A percentile compares a stretch with the other conserved stretches of the same genome.
Evolutionary conservation across 1,140 invertebrate species (phyloP).

Genomic region (Pemphigus obesinymphae): DNA sequence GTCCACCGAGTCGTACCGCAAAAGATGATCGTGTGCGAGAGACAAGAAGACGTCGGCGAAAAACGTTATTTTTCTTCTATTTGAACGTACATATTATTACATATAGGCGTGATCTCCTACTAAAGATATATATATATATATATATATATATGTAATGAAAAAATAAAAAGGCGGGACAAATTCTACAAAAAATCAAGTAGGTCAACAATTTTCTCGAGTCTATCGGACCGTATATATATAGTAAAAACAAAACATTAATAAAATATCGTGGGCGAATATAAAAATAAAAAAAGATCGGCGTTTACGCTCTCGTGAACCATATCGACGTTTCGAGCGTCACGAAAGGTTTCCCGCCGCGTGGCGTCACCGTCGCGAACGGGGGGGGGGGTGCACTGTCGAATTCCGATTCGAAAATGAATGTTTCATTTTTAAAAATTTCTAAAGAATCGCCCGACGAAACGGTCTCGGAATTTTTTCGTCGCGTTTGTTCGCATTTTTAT

Average conservation of each 20-base stretch:
- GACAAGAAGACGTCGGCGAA: neutral
- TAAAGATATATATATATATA: too few relatives aligned
- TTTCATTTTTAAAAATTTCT: too few relatives aligned
- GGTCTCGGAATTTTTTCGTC: neutral
- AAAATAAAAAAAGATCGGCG: too few relatives aligned
- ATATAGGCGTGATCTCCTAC: too few relatives aligned
- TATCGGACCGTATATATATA: neutral
- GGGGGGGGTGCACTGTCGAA: too few relatives aligned
- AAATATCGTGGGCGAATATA: neutral
- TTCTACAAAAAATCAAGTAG: neutral
- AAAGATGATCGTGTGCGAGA: neutral
- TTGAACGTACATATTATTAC: neutral
- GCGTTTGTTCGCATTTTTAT: neutral
- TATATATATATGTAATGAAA: too few relatives aligned
- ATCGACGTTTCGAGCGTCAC: slow-evolving; percentile 13
- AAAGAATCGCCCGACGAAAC: neutral
- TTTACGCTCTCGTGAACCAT: neutral
- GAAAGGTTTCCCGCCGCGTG: neutral
- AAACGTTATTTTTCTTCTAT: neutral
- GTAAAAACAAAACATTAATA: neutral
- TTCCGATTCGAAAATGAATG: neutral
- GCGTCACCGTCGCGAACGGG: too few relatives aligned
- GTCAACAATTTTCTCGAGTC: too few relatives aligned
- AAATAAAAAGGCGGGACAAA: too few relatives aligned
- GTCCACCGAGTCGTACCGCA: neutral